Conservation (phyloP, 2,888 invertebrate species). For the Morpho achilles region DNA sequence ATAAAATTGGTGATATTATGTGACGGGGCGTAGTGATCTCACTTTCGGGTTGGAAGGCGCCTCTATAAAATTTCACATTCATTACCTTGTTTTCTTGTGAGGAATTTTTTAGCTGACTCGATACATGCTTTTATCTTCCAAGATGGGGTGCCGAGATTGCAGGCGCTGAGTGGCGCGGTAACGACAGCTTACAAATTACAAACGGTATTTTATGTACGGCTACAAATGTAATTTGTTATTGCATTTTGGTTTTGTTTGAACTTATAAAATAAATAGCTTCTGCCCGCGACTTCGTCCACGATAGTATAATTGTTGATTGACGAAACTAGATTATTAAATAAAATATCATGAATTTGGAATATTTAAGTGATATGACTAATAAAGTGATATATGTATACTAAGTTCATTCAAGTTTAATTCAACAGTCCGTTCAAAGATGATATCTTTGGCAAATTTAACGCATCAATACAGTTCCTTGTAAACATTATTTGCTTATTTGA, state of each 20-base stretch:
- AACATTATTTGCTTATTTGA: too few relatives aligned
- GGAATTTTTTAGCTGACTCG: conserved; percentile 55
- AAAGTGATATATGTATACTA: too few relatives aligned
- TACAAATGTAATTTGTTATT: conserved; percentile 1
- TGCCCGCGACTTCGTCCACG: too few relatives aligned
- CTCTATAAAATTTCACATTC: conserved; percentile 60
- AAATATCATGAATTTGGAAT: too few relatives aligned
- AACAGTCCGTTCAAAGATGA: too few relatives aligned
- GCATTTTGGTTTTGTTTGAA: conserved; percentile 3
- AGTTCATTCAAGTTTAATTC: too few relatives aligned
- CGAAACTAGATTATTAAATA: too few relatives aligned
- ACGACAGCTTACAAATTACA: conserved; percentile 50
- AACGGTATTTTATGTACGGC: conserved; percentile 35
- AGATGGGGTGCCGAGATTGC: conserved; percentile 69
- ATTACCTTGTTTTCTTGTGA: conserved; percentile 53
- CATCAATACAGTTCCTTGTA: too few relatives aligned
- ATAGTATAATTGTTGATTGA: too few relatives aligned
- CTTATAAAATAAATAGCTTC: too few relatives aligned
- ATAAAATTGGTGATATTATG: conserved; percentile 64
- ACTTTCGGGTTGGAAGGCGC: conserved; percentile 47
- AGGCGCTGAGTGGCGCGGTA: conserved; percentile 45
- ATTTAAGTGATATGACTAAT: too few relatives aligned
- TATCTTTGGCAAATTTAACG: too few relatives aligned
- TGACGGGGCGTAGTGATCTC: conserved; percentile 52
- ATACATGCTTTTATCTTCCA: conserved; percentile 51